These are phyloP conservation scores for Pogonognathellus flavescens DNA, from an alignment of 1,140 invertebrate species.

Conservation along the genomic window DNA sequence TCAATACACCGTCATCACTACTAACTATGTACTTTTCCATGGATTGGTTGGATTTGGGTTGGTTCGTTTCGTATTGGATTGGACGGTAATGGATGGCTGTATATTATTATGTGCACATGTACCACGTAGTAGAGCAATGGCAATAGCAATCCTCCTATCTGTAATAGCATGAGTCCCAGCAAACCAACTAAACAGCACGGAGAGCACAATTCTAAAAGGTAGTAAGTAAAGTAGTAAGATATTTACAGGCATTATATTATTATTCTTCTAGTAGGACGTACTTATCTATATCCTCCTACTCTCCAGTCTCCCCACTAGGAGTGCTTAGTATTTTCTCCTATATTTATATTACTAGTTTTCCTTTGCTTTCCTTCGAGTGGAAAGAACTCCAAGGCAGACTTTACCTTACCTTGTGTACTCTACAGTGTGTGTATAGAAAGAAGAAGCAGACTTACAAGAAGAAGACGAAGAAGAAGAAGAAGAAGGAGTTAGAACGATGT, in stretches of 20 bases:
- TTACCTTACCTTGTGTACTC: too few species aligned
- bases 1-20: conserved; percentile 46
- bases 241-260: conserved; percentile 36
- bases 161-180: neutral
- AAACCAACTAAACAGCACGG: neutral
- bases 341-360: neutral
- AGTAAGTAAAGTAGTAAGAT: conserved; percentile 28
- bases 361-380: too few species aligned
- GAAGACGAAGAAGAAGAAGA: too few species aligned
- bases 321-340: too few species aligned
- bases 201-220: neutral
- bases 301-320: neutral
- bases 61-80: conserved; percentile 29
- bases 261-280: conserved; percentile 23
- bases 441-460: too few species aligned
- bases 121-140: conserved; percentile 4
- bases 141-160: neutral
- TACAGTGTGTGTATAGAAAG: too few species aligned
- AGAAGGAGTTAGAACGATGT: too few species aligned
- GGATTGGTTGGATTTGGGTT: conserved; percentile 49
- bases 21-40: conserved; percentile 45
- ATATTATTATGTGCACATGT: conserved; percentile 3
- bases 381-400: too few species aligned
- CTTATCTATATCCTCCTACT: conserved; percentile 32
- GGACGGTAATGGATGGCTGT: conserved; percentile 19